Conservation (phyloP, 2,797 vertebrate species). For the Champsocephalus gunnari region DNA sequence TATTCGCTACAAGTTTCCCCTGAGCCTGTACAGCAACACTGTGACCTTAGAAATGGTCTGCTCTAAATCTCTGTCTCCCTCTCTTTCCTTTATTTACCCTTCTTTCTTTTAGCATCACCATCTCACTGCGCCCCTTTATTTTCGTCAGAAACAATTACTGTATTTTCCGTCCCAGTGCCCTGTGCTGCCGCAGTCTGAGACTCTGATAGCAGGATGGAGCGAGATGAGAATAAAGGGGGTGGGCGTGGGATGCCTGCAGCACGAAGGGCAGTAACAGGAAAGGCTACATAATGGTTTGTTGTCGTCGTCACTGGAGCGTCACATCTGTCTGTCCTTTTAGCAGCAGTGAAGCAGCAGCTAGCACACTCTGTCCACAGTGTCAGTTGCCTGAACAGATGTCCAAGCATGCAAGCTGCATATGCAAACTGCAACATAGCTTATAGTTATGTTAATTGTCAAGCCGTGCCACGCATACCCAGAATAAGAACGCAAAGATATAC, state of each 20-base stretch:
- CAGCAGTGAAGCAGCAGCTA: conserved; percentile 25
- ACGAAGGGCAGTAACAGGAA: conserved; percentile 57
- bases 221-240: conserved; percentile 37
- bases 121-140: conserved; percentile 70
- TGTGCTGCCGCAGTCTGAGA: conserved; percentile 80
- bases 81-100: conserved; percentile 23
- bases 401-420: conserved; percentile 15
- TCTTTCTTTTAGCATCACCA: conserved; percentile 48
- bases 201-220: conserved; percentile 58
- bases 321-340: conserved; percentile 68
- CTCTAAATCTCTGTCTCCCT: conserved; percentile 41
- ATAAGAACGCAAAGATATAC: conserved; percentile 18
- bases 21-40: conserved; percentile 48
- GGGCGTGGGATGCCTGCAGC: conserved; percentile 47
- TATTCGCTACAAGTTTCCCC: conserved; percentile 38
- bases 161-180: conserved; percentile 83
- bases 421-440: conserved; percentile 2
- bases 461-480: not conserved
- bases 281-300: conserved; percentile 66
- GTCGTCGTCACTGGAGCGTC: conserved; percentile 62
- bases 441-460: conserved; percentile 11
- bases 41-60: conserved; percentile 67
- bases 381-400: conserved; percentile 5
- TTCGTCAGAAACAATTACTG: conserved; percentile 84
- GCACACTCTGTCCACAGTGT: conserved; percentile 20